These are phyloP conservation scores for Aricia agestis DNA, from an alignment of 1,140 invertebrate genomes.

Conservation along the genomic window DNA sequence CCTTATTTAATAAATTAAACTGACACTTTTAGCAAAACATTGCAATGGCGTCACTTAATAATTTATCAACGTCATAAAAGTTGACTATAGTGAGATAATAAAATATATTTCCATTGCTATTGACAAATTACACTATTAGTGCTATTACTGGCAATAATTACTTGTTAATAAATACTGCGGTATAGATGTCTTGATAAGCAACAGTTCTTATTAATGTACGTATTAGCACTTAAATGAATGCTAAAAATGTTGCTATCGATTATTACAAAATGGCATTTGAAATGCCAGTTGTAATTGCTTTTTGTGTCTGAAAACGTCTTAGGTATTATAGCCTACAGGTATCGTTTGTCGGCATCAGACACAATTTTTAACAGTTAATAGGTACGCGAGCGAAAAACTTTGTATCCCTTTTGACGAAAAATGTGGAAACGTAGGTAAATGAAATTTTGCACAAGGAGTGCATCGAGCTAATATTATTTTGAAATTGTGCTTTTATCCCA, in stretches of 20 bases:
- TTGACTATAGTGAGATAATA: neutral
- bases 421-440: too few relatives aligned
- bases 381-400: too few relatives aligned
- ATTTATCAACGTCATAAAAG: constrained; percentile 9
- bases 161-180: too few relatives aligned
- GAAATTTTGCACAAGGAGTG: too few relatives aligned
- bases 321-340: too few relatives aligned
- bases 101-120: constrained; percentile 8
- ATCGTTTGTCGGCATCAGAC: neutral
- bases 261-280: neutral
- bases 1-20: constrained; percentile 1
- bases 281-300: neutral
- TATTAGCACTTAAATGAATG: constrained; percentile 6
- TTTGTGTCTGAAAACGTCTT: neutral
- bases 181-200: constrained; percentile 6
- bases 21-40: neutral
- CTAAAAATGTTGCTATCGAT: constrained; percentile 10
- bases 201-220: neutral
- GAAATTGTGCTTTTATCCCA: too few relatives aligned
- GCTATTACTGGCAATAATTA: neutral
- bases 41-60: neutral
- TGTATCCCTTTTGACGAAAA: too few relatives aligned
- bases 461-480: too few relatives aligned
- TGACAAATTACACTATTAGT: constrained; percentile 2
- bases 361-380: too few relatives aligned